A percentile compares a stretch with the other conserved stretches of the same genome.
These are phyloP conservation scores for Lordiphosa clarofinis DNA, from an alignment of 1,140 invertebrate species.

Conservation along the genomic window DNA sequence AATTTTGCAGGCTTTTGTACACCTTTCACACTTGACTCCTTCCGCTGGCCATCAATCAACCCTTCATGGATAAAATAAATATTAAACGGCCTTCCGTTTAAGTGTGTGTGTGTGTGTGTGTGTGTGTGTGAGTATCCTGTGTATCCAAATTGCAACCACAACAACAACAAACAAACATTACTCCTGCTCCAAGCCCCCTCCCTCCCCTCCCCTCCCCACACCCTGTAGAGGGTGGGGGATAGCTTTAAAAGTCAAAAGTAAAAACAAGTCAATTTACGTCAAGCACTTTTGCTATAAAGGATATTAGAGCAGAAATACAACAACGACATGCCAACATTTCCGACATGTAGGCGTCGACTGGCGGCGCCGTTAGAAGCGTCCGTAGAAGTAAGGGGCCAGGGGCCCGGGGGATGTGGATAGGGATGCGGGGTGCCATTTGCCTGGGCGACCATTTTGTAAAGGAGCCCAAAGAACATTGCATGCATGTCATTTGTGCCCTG, in stretches of 20 bases:
- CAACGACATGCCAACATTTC: constrained; percentile 78
- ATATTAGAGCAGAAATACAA: constrained; percentile 78
- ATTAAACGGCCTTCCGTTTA: constrained; percentile 67
- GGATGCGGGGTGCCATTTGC: constrained; percentile 55
- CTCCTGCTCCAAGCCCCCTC: too few relatives aligned
- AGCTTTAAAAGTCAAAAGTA: constrained; percentile 77
- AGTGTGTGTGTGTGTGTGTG: constrained; percentile 26
- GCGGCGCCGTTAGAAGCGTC: constrained; percentile 58
- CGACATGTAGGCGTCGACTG: constrained; percentile 77
- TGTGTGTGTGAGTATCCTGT: constrained; percentile 32
- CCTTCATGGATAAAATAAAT: constrained; percentile 67
- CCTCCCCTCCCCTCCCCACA: too few relatives aligned
- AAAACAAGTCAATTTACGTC: constrained; percentile 78
- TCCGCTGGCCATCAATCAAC: constrained; percentile 4
- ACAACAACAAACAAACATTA: constrained; percentile 61
- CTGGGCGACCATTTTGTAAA: constrained; percentile 59
- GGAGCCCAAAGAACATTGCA: constrained; percentile 46
- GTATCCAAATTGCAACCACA: constrained; percentile 74
- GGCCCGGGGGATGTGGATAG: constrained; percentile 8
- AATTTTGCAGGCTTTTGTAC: too few relatives aligned
- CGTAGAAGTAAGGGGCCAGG: neutral
- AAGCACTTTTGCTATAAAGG: constrained; percentile 78
- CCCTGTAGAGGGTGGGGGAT: too few relatives aligned
- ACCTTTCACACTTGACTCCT: too few relatives aligned
- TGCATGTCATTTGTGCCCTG: constrained; percentile 73